A percentile compares a stretch with the other conserved stretches of the same genome.
Evolutionary conservation across 2,113 vertebrate species (phyloP).

Genomic region (Lophura nycthemera): DNA sequence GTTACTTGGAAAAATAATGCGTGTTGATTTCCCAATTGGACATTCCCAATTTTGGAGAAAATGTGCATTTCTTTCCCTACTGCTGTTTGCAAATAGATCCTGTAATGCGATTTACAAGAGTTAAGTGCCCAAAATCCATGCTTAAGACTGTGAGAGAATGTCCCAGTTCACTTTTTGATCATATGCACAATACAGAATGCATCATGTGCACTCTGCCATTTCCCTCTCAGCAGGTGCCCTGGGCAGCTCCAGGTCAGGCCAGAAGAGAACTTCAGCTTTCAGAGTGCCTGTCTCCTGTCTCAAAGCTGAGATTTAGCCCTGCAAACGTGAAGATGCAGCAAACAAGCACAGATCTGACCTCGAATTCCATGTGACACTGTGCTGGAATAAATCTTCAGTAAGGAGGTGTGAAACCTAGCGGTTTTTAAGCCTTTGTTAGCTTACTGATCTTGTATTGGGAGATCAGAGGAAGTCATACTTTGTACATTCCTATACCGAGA

Average conservation of each 20-base stretch:
- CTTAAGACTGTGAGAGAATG: background rate
- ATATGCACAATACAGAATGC: background rate
- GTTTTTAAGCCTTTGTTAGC: background rate
- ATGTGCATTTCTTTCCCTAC: background rate
- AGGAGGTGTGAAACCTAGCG: background rate
- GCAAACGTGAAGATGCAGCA: background rate
- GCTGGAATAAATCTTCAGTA: background rate
- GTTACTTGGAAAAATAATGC: background rate
- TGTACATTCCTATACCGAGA: background rate
- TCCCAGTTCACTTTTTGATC: background rate
- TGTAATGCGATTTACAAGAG: background rate
- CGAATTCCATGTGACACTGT: background rate
- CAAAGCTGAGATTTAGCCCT: background rate
- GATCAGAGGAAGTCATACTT: background rate
- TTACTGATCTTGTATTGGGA: background rate
- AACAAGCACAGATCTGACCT: background rate
- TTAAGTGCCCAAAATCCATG: background rate
- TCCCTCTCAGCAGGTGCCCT: background rate
- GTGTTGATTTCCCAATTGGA: background rate
- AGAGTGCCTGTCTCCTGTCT: background rate
- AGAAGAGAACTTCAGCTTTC: background rate
- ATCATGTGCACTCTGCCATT: background rate
- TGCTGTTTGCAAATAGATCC: background rate
- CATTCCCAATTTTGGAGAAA: background rate
- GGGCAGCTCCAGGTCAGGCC: background rate